phyloP scores from a whole-genome alignment of 2,888 invertebrate species.

The Osmoderma eremita region DNA sequence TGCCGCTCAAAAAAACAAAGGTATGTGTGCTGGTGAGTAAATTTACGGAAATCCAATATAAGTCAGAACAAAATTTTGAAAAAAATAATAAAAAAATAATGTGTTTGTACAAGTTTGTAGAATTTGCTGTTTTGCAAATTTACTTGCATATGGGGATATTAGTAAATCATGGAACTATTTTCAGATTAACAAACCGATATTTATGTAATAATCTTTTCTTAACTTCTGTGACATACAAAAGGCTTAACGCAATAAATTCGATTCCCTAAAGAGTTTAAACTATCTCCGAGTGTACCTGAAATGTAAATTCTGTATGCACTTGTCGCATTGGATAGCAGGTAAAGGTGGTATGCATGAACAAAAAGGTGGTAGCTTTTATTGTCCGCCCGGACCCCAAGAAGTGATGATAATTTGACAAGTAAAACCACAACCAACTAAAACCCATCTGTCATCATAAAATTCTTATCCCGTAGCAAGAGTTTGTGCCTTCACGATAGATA shows the following conservation, averaged over 20 bases:
- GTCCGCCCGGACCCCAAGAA: slow-evolving; percentile 32
- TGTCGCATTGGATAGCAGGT: slow-evolving; percentile 44
- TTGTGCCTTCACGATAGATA: neutral
- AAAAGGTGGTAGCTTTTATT: slow-evolving; percentile 40
- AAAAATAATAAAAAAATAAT: too few relatives aligned
- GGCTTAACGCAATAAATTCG: neutral
- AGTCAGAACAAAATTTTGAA: too few relatives aligned
- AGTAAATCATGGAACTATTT: too few relatives aligned
- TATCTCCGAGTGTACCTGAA: slow-evolving; percentile 7
- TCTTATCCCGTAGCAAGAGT: slow-evolving; percentile 4
- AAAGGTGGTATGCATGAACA: slow-evolving; percentile 38
- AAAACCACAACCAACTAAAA: slow-evolving; percentile 45
- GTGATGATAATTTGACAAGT: slow-evolving; percentile 52
- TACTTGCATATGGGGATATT: too few relatives aligned
- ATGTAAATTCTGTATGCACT: slow-evolving; percentile 37
- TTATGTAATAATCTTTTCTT: too few relatives aligned
- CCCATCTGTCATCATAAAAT: slow-evolving; percentile 51
- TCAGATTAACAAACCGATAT: too few relatives aligned
- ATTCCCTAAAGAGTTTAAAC: slow-evolving; percentile 17
- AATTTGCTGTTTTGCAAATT: too few relatives aligned
- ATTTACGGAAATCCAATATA: too few relatives aligned
- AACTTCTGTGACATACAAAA: neutral
- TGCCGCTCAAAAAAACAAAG: too few relatives aligned
- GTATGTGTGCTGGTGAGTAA: too few relatives aligned
- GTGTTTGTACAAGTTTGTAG: too few relatives aligned